Evolutionary conservation across 2,113 vertebrate genomes (phyloP).

Genomic region (Sapajus apella): DNA sequence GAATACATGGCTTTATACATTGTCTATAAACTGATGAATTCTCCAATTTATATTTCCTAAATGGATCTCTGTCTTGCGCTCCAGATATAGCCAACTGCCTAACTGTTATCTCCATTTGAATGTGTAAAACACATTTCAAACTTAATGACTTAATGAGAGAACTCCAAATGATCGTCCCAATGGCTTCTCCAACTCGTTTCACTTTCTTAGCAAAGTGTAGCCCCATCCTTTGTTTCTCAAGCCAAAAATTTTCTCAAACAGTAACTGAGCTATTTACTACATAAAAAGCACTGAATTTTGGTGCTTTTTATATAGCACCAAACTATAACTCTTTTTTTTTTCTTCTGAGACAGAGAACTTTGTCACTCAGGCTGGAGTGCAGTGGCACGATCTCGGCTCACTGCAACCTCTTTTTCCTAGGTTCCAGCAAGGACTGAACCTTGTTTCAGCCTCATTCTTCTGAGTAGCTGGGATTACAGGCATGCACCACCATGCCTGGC

Average conservation of each 20-base stretch:
- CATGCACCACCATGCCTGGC: no score
- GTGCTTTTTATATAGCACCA: no score
- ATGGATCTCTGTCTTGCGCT: slow-evolving; percentile 7
- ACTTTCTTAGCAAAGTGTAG: slow-evolving; percentile 16
- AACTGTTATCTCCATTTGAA: not conserved
- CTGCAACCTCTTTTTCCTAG: no score
- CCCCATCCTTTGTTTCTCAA: not conserved
- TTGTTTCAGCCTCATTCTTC: no score
- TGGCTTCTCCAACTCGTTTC: not conserved
- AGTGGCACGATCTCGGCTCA: no score
- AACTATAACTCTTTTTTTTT: no score
- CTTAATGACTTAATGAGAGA: slow-evolving; percentile 25
- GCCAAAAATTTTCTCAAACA: not conserved
- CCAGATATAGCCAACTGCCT: not conserved
- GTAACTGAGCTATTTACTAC: no score
- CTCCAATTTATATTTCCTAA: not conserved
- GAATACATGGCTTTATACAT: not conserved
- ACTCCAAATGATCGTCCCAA: not conserved
- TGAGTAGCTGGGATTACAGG: no score
- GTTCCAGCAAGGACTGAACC: no score
- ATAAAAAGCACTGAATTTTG: no score
- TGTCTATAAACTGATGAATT: not conserved
- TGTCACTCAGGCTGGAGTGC: no score
- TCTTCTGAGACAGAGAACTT: no score
- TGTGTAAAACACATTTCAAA: not conserved